Conservation (phyloP, 2,113 vertebrate species). For the Orientallactaga bullata region DNA sequence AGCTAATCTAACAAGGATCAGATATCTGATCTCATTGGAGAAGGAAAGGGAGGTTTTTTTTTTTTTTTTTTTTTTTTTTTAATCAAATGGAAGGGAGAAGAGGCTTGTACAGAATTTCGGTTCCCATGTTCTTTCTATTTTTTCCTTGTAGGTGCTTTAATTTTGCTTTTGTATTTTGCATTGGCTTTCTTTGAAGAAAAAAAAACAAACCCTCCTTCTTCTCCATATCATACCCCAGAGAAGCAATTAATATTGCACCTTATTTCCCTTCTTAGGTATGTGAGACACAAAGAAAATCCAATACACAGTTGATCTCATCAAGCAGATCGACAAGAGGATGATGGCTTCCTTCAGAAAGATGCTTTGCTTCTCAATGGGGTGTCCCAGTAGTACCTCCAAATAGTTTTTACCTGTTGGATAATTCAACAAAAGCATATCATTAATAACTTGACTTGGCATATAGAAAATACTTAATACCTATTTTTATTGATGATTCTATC, state of each 20-base stretch:
- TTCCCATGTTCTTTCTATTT: slow-evolving; percentile 11
- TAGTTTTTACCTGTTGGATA: slow-evolving; percentile 25
- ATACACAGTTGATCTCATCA: slow-evolving; percentile 37
- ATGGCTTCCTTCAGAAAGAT: slow-evolving; percentile 48
- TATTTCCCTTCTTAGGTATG: slow-evolving; percentile 1
- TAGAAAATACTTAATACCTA: slow-evolving; percentile 55
- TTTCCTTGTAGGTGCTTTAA: slow-evolving; percentile 21
- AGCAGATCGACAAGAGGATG: slow-evolving; percentile 50
- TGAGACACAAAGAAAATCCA: slow-evolving; percentile 58
- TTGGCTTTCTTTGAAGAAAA: slow-evolving; percentile 55
- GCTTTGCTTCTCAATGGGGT: slow-evolving; percentile 53
- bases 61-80: not conserved
- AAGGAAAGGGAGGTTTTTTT: not conserved
- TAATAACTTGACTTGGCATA: slow-evolving; percentile 47
- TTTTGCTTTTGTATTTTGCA: slow-evolving; percentile 45
- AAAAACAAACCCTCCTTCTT: not conserved
- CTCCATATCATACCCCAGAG: not conserved
- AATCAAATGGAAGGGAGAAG: not conserved
- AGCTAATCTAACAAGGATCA: slow-evolving; percentile 29
- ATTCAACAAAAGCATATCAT: not conserved
- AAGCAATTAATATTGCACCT: not conserved
- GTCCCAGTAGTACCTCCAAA: slow-evolving; percentile 40
- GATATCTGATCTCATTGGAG: slow-evolving; percentile 6
- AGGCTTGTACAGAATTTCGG: not conserved
- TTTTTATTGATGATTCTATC: slow-evolving; percentile 58